Evolutionary conservation across 92 coral and sea anemone species (phyloP), one percentile per base, ranked within the genome.

Genomic region (Porites evermanni): DNA sequence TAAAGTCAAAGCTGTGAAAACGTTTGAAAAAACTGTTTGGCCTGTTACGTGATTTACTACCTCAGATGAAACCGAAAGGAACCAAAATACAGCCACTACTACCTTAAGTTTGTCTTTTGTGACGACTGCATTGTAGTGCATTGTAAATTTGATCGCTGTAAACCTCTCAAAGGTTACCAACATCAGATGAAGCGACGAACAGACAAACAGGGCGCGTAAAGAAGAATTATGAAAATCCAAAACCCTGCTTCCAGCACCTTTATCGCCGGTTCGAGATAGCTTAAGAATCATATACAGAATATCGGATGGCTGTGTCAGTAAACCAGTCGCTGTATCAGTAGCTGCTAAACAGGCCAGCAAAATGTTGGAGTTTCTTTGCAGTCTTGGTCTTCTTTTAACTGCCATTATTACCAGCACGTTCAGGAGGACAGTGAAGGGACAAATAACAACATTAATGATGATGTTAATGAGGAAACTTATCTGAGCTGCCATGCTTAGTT

Each of bases 381-480:
- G 84, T 68, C 84, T 53, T 53, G 75, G 84, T 54, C 66, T 80
- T 53, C 63, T 51, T 53, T 67, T 80, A 53, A 80, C 84, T 18
- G 84, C 84, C 66, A 80, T 5, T 17, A 80, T 68, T 66, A 80
- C 84, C 84, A 68, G 9, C 26, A 51, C 72, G 66, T 80, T 80
- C 8, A 80, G 53, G 24, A 67, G 29, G 54, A 80, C 66, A 17
- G 67, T 67, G 12, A 80, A 67, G 63, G 75, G 84, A 80, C 84
- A 53, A 4, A 75, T 67, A 2, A 68, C 7, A 6, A 11, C 16
- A 16, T 67, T 67, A 12, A 67, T 7, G 54, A 53, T 17, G 53
- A 68, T 68, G 16, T 52, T 52, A 2, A 53, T 4, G 3, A 53
- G 14, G 4, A 74, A 74, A 20, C 78, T 52, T 0, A 74, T 9